Base-by-base conservation (phyloP, 2,797 vertebrate species). In the Aythya fuligula region DNA sequence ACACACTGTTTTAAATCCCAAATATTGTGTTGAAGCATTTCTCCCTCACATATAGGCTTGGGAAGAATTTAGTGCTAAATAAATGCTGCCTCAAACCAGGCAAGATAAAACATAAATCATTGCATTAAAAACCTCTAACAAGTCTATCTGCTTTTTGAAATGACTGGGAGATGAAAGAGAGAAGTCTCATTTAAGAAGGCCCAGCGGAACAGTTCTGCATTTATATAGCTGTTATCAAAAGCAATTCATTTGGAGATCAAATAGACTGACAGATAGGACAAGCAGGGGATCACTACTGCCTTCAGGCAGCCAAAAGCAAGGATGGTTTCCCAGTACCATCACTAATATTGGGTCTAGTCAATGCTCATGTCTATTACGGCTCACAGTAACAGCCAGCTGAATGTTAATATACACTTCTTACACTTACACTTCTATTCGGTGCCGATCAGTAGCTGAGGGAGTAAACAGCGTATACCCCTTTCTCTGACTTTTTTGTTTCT, bases 161-260 rank as follows among this genome's bases (percentile, higher is more conserved):
- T 98, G 98, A 98, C 98, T 98, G 96, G 96, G 97, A 98, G 98
- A 98, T 98, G 98, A 98, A 98, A 98, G 98, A 95, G 97, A 97
- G 93, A 96, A 97, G 98, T 97, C 98, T 98, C 98, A 98, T 98
- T 98, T 98, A 98, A 98, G 98, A 98, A 98, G 98, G 97, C 98
- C 98, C 98, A 98, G 98, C 95, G 98, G 98, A 98, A 98, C 97
- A 95, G 97, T 97, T 98, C 98, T 98, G 98, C 98, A 98, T 98
- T 98, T 98, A 98, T 98, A 98, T 98, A 98, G 98, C 98, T 98
- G 98, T 98, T 98, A 98, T 98, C 98, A 98, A 98, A 98, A 98
- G 98, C 98, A 98, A 98, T 98, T 98, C 98, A 98, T 98, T 98
- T 98, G 98, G 98, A 98, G 98, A 98, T 98, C 98, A 98, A 98